Evolutionary conservation across 2,113 vertebrate species (phyloP).

Genomic region (Dunckerocampus dactyliophorus): DNA sequence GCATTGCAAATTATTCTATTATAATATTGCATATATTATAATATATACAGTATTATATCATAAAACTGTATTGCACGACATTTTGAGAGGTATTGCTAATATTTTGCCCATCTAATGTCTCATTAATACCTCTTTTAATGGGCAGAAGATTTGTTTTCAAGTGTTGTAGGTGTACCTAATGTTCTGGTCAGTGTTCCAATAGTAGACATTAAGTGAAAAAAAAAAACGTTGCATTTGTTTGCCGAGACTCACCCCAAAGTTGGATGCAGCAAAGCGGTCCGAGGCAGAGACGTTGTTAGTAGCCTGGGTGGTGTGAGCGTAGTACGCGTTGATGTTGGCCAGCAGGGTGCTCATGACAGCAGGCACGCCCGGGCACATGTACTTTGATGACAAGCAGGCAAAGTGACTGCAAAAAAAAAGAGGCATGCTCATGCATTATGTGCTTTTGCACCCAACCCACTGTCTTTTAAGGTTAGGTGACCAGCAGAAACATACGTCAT

Average conservation of each 20-base stretch:
- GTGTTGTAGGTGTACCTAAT: neutral
- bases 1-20: neutral
- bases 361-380: slow-evolving; percentile 97
- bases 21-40: too few species aligned
- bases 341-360: slow-evolving; percentile 97
- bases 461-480: neutral
- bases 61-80: too few species aligned
- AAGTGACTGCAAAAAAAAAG: slow-evolving; percentile 82
- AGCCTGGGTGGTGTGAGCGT: slow-evolving; percentile 92
- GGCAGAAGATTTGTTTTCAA: too few species aligned
- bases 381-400: slow-evolving; percentile 97
- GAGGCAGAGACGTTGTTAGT: slow-evolving; percentile 97
- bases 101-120: too few species aligned
- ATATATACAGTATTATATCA: neutral
- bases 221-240: neutral
- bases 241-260: slow-evolving; percentile 88
- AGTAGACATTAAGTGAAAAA: neutral
- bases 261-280: slow-evolving; percentile 94
- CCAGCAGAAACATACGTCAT: slow-evolving; percentile 85
- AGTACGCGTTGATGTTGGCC: slow-evolving; percentile 98
- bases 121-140: too few species aligned
- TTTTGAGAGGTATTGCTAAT: too few species aligned
- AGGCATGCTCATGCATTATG: neutral
- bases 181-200: neutral
- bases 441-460: neutral